These are phyloP conservation scores for Narcine bancroftii DNA, from an alignment of 2,113 vertebrate genomes.

Conservation along the genomic window DNA sequence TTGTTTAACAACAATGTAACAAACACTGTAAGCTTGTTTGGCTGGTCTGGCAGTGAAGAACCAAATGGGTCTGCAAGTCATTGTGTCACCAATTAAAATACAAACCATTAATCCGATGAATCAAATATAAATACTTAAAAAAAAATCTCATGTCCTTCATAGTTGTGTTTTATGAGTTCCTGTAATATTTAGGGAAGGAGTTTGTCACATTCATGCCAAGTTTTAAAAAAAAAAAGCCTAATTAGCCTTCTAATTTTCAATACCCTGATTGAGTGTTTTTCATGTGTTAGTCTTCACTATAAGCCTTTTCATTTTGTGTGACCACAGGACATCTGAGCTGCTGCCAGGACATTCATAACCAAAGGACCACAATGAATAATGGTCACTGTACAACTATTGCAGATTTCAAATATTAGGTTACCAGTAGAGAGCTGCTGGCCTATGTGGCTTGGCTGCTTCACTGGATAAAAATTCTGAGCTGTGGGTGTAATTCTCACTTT, in stretches of 20 bases:
- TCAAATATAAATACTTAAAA: neutral
- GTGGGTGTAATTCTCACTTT: neutral
- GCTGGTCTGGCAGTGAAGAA: too few species aligned
- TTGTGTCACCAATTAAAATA: neutral
- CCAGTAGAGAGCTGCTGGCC: neutral
- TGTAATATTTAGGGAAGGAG: neutral
- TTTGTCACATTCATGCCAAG: neutral
- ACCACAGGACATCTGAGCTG: neutral
- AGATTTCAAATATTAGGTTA: neutral
- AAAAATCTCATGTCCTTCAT: neutral
- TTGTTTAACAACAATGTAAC: too few species aligned
- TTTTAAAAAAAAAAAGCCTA: neutral
- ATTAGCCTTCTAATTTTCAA: neutral
- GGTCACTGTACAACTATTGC: neutral
- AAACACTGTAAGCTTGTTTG: neutral
- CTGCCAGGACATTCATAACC: neutral
- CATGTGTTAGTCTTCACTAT: neutral
- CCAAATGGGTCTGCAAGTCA: neutral
- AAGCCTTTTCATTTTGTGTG: neutral
- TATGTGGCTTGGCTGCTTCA: neutral
- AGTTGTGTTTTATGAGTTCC: neutral
- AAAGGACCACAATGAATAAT: neutral
- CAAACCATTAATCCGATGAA: neutral
- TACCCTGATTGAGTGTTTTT: neutral
- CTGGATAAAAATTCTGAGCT: neutral